These are phyloP conservation scores for Siniperca obscura DNA, from an alignment of 2,797 vertebrate genomes.

Conservation along the genomic window DNA sequence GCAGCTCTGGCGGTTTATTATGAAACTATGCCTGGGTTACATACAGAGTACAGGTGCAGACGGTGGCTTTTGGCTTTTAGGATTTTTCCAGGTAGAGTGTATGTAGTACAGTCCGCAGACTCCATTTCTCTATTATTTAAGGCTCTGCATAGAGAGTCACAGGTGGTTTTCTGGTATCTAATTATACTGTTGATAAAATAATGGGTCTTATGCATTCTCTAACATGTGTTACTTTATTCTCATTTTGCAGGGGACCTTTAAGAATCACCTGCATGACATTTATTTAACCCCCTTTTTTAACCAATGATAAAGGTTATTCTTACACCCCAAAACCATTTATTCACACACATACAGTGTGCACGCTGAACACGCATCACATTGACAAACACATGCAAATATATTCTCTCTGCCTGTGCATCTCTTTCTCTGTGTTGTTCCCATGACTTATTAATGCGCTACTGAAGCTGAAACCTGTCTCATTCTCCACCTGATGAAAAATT, in stretches of 20 bases:
- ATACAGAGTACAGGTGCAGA: neutral
- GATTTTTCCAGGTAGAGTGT: neutral
- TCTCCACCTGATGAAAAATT: conserved; percentile 75
- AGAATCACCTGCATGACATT: neutral
- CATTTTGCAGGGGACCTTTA: neutral
- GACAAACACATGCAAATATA: conserved; percentile 25
- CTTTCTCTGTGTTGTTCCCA: conserved; percentile 19
- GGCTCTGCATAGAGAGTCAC: neutral
- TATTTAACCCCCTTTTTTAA: conserved; percentile 4
- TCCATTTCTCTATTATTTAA: neutral
- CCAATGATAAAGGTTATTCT: neutral
- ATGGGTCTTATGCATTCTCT: neutral
- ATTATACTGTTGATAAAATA: neutral
- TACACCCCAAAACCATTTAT: neutral
- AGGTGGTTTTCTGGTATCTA: neutral
- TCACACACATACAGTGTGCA: neutral
- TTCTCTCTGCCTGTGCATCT: conserved; percentile 4
- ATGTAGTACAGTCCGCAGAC: neutral
- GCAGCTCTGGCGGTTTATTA: conserved; percentile 46
- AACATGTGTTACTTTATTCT: neutral
- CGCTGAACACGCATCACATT: neutral
- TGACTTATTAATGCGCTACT: conserved; percentile 74
- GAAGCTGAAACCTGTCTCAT: conserved; percentile 73
- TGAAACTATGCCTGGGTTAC: conserved; percentile 39
- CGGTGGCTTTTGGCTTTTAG: neutral